Evolutionary conservation across 2,888 invertebrate genomes (phyloP), one percentile per base, ranked within the genome.

Genomic region (Phalangium opilio): DNA sequence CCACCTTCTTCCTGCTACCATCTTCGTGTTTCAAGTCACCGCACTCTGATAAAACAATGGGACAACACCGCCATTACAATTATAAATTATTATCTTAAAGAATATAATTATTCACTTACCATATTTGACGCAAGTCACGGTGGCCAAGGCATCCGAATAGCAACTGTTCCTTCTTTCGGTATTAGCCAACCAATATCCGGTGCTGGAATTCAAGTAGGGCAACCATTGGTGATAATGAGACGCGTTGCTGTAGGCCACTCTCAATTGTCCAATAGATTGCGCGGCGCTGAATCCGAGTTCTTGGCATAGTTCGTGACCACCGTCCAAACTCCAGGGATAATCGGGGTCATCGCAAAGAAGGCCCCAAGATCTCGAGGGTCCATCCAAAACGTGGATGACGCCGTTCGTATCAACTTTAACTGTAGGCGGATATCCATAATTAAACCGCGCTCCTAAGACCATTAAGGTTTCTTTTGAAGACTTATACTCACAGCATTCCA

Each of bases 231-330:
- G 38, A 36, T 8, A 39, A 38, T n/a, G 45, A 44, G 14, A n/a
- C 36, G 19, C 38, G 18, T 10, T 20, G 27, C 3, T 38, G 36
- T 19, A 8, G 19, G 12, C 41, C 12, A 15, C 40, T 19, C 17
- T 45, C 17, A 44, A 45, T 17, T 34, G 46, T 2, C 19, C 20
- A 21, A 34, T 41, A 4, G 14, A 34, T 18, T n/a, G 49, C 27
- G 33, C 36, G 17, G 8, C 27, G 27, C 20, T 20, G 18, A 49
- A 53, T 34, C 56, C 56, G 36, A 55, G 47, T 21, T 54, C 50
- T 41, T 53, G 51, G 39, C 56, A 56, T 7, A 56, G 36, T 14
- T 49, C 41, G 21, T 53, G 50, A 17, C 50, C 55, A 44, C 53
- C 53, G 21, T 53, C 51, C 11, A 48, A 36, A 19, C 35, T 55